Conservation (phyloP, 2,797 vertebrate species). For the Coranthus polyacanthus region DNA sequence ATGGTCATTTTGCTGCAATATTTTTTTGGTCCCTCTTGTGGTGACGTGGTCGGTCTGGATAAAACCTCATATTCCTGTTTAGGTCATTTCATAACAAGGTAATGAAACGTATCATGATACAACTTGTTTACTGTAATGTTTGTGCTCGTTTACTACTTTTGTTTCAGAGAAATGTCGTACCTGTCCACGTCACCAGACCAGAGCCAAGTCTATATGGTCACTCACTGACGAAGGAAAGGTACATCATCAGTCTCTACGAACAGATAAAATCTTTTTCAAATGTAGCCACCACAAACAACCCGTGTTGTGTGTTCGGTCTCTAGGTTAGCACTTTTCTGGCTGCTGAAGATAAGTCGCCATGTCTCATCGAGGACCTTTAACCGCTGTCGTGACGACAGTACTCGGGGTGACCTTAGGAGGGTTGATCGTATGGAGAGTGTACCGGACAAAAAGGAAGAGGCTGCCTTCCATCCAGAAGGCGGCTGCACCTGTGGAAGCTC, state of each 20-base stretch:
- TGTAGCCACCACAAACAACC: not conserved
- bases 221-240: conserved; percentile 56
- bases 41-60: no score
- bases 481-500: conserved; percentile 46
- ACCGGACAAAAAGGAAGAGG: conserved; percentile 83
- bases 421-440: conserved; percentile 89
- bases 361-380: conserved; percentile 87
- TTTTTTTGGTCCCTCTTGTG: no score
- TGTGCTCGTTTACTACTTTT: conserved; percentile 2
- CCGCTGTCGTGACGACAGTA: conserved; percentile 86
- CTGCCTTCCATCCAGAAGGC: conserved; percentile 66
- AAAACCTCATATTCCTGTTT: no score
- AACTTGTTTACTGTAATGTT: no score
- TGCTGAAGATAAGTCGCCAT: conserved; percentile 72
- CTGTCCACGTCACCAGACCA: conserved; percentile 22
- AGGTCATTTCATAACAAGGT: no score
- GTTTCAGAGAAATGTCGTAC: conserved; percentile 46
- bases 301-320: not conserved
- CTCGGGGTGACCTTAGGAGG: conserved; percentile 90
- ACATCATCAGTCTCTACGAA: not conserved
- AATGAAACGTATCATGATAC: no score
- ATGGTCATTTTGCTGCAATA: no score
- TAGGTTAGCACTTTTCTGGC: conserved; percentile 48
- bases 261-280: accelerated
- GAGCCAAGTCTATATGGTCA: conserved; percentile 24